These are phyloP conservation scores for Salarias fasciatus DNA, from an alignment of 2,797 vertebrate genomes.

Conservation along the genomic window DNA sequence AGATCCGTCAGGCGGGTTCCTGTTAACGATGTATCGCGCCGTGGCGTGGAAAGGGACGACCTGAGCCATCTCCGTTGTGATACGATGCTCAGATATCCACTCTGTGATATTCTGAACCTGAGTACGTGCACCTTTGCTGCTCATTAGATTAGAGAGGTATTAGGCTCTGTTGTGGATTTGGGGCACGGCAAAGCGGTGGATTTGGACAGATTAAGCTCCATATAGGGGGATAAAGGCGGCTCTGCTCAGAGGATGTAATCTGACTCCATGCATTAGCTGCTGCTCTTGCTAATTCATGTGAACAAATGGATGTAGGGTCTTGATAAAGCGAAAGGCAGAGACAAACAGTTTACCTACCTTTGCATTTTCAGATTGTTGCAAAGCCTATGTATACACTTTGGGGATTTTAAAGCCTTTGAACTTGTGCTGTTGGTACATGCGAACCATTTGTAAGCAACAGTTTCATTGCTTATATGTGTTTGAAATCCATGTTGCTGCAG, in stretches of 20 bases:
- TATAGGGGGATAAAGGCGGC: slow-evolving; percentile 78
- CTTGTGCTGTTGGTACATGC: slow-evolving; percentile 20
- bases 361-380: slow-evolving; percentile 32
- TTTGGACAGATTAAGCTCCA: slow-evolving; percentile 78
- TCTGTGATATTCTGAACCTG: slow-evolving; percentile 45
- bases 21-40: slow-evolving; percentile 32
- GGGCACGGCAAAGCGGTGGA: slow-evolving; percentile 74
- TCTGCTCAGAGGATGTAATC: slow-evolving; percentile 76
- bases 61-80: slow-evolving; percentile 17
- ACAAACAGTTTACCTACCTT: slow-evolving; percentile 55
- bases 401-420: slow-evolving; percentile 43
- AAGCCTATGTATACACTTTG: slow-evolving; percentile 38
- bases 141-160: slow-evolving; percentile 80
- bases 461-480: slow-evolving; percentile 17
- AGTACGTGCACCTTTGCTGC: slow-evolving; percentile 70
- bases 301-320: slow-evolving; percentile 65
- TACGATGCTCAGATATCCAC: slow-evolving; percentile 26
- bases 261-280: slow-evolving; percentile 73
- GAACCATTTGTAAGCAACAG: slow-evolving; percentile 11
- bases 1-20: slow-evolving; percentile 6
- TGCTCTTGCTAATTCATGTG: slow-evolving; percentile 74
- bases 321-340: slow-evolving; percentile 34
- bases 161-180: slow-evolving; percentile 81
- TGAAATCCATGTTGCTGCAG: slow-evolving; percentile 1
- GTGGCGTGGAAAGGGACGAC: slow-evolving; percentile 2